Conservation (phyloP, 2,113 vertebrate species). For the Morone chrysops region DNA sequence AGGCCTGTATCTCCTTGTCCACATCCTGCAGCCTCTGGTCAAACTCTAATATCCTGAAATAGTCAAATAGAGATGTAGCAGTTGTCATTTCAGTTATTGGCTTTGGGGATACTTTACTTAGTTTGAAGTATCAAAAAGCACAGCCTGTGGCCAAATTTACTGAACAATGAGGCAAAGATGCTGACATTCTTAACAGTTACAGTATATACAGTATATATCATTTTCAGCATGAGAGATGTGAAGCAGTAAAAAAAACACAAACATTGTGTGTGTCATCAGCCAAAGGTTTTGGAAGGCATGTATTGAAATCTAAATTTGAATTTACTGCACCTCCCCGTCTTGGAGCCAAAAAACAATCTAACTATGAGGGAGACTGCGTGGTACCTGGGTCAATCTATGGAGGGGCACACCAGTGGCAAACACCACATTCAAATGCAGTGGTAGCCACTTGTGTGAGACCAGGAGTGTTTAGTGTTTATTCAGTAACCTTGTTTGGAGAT, state of each 20-base stretch:
- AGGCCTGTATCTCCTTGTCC: constrained; percentile 85
- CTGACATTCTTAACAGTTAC: no score
- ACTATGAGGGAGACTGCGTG: background rate
- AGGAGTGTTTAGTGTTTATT: background rate
- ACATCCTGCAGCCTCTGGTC: constrained; percentile 80
- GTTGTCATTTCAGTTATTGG: background rate
- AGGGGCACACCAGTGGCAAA: background rate
- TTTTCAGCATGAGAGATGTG: background rate
- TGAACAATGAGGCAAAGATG: background rate
- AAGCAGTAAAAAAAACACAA: background rate
- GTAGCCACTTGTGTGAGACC: background rate
- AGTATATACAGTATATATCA: background rate
- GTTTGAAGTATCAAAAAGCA: background rate
- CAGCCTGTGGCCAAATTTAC: background rate
- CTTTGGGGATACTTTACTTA: background rate
- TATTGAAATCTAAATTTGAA: background rate
- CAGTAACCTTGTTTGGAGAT: constrained; percentile 85
- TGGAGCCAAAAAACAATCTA: background rate
- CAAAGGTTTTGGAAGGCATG: background rate
- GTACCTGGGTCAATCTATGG: background rate
- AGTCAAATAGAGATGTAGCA: constrained; percentile 7
- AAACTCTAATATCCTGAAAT: constrained; percentile 85
- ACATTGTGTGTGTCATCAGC: background rate
- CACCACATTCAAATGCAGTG: background rate
- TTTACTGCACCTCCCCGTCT: background rate